A percentile compares a stretch with the other conserved stretches of the same genome.
Evolutionary conservation across 1,140 invertebrate species (phyloP).

Genomic region (Heliconius himera): DNA sequence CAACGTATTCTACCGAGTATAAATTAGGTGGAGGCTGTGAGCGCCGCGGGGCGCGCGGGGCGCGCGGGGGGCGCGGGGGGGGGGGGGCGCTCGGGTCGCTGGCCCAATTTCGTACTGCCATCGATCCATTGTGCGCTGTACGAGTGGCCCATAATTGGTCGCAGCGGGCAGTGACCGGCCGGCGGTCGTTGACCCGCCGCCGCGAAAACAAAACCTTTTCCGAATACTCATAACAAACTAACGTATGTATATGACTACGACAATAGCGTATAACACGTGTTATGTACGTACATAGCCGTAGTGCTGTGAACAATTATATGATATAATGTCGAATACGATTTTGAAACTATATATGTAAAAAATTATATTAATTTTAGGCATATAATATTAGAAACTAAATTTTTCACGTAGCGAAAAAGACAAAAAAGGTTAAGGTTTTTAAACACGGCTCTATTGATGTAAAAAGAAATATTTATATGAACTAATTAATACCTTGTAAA

Average conservation of each 20-base stretch:
- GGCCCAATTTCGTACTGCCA: conserved; percentile 78
- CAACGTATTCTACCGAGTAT: conserved; percentile 10
- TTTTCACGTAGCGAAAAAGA: no score
- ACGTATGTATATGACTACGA: conserved; percentile 1
- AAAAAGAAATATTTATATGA: neutral
- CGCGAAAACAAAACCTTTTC: conserved; percentile 78
- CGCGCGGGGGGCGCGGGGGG: conserved; percentile 41
- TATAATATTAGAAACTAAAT: neutral
- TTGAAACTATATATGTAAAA: no score
- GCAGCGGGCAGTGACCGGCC: conserved; percentile 76
- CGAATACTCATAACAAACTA: conserved; percentile 18
- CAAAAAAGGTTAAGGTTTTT: no score
- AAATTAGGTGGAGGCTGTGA: conserved; percentile 45
- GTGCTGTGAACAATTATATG: neutral
- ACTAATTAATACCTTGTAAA: neutral
- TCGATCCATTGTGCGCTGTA: conserved; percentile 81
- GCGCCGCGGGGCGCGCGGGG: conserved; percentile 20
- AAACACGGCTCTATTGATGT: no score
- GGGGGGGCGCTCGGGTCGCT: conserved; percentile 60
- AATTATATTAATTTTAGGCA: neutral
- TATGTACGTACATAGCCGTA: conserved; percentile 1
- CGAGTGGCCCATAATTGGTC: conserved; percentile 81
- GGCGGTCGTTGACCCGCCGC: conserved; percentile 69
- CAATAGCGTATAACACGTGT: neutral
- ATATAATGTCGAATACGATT: neutral